Evolutionary conservation across 2,113 vertebrate species (phyloP).

Genomic region (Colius striatus): DNA sequence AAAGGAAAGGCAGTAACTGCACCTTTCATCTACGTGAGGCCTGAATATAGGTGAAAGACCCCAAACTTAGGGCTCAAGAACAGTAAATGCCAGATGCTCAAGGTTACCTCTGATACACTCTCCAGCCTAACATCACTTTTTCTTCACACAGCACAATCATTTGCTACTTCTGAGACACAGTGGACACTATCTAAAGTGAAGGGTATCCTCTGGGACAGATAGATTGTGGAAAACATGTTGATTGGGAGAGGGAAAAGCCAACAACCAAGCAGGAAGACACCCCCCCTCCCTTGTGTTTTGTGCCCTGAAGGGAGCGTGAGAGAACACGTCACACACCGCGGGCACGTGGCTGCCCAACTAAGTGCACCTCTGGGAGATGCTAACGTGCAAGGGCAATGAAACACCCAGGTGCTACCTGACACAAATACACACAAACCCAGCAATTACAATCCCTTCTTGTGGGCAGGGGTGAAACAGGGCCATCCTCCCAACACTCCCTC

Average conservation of each 20-base stretch:
- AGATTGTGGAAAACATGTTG: neutral
- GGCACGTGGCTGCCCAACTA: neutral
- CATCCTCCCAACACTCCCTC: neutral
- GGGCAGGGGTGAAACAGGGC: neutral
- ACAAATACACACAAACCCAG: neutral
- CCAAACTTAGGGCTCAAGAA: neutral
- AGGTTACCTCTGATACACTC: accelerated
- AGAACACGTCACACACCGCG: accelerated
- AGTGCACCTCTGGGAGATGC: neutral
- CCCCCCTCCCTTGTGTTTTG: neutral
- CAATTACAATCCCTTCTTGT: neutral
- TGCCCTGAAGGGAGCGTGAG: neutral
- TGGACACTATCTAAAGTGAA: neutral
- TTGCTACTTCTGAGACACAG: neutral
- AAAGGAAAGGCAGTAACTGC: neutral
- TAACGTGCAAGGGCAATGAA: neutral
- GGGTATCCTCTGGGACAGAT: too few relatives aligned
- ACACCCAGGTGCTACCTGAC: accelerated
- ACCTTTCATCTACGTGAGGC: neutral
- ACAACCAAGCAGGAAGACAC: neutral
- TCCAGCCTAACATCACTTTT: neutral
- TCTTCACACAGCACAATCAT: neutral
- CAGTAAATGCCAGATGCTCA: neutral
- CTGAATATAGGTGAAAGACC: neutral
- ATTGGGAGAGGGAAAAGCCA: neutral